phyloP scores from a whole-genome alignment of 2,888 invertebrate species.

The Archaeoteleia sp. region DNA sequence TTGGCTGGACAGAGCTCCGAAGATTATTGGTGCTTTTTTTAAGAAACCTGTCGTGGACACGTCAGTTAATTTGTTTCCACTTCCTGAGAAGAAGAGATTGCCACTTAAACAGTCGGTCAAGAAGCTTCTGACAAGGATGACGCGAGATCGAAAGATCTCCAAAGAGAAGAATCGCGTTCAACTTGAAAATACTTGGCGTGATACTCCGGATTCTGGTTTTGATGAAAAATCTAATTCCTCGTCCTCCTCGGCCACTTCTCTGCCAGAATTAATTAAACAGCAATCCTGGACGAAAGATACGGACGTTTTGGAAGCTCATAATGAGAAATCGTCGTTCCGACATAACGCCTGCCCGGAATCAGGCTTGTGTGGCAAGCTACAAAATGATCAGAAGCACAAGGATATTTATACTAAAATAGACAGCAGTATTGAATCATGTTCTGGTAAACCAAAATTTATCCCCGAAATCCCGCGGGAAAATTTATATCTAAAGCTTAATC shows the following conservation, averaged over 20 bases:
- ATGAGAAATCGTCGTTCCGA: too few species aligned
- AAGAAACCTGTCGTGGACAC: conserved; percentile 64
- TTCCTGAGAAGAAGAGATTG: conserved; percentile 57
- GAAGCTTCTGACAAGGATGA: conserved; percentile 58
- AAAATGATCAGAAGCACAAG: too few species aligned
- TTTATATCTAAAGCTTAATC: too few species aligned
- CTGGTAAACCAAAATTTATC: too few species aligned
- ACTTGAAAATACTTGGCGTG: conserved; percentile 38
- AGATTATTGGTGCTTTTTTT: conserved; percentile 61
- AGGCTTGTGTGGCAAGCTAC: too few species aligned
- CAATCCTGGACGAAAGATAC: too few species aligned
- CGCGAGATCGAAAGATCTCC: conserved; percentile 10
- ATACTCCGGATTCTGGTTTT: conserved; percentile 61
- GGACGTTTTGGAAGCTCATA: too few species aligned
- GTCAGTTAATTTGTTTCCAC: conserved; percentile 62
- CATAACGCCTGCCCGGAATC: too few species aligned
- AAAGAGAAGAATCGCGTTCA: conserved; percentile 9
- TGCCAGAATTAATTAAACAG: too few species aligned
- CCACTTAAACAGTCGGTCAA: conserved; percentile 63
- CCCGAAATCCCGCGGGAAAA: too few species aligned
- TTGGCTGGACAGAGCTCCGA: conserved; percentile 46
- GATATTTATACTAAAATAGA: too few species aligned
- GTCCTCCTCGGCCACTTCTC: conserved; percentile 55
- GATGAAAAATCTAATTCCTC: conserved; percentile 59
- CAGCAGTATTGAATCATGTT: too few species aligned